Evolutionary conservation across 92 coral and sea anemone genomes (phyloP).

Genomic region (Actinostola sp.): DNA sequence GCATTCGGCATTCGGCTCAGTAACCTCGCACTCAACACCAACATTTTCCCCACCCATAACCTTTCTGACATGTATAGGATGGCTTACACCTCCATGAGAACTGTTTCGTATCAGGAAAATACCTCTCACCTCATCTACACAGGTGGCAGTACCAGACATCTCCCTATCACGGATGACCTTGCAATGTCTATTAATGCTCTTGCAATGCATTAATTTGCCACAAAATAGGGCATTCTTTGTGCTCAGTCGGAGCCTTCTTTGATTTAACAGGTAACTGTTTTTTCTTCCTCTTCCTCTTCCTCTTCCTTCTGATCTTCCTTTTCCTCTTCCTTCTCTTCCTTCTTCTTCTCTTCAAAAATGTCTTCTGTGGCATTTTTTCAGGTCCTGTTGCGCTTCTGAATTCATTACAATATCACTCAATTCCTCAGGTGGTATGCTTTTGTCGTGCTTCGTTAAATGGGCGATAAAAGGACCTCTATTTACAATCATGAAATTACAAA

Average conservation of each 20-base stretch:
- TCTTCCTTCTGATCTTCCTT: neutral
- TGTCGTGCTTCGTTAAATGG: neutral
- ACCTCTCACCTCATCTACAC: slow-evolving; percentile 37
- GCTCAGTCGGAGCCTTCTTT: neutral
- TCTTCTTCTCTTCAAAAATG: neutral
- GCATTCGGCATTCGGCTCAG: too few species aligned
- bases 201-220: slow-evolving; percentile 44
- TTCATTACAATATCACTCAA: too few species aligned
- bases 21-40: too few species aligned
- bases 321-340: neutral
- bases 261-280: too few species aligned
- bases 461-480: slow-evolving; percentile 6
- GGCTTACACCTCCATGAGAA: slow-evolving; percentile 46
- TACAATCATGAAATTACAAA: slow-evolving; percentile 6
- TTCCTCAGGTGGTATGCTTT: neutral
- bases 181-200: slow-evolving; percentile 49
- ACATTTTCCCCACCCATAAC: neutral
- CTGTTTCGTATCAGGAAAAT: slow-evolving; percentile 41
- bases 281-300: neutral
- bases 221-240: slow-evolving; percentile 48
- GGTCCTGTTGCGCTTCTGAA: too few species aligned
- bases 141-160: slow-evolving; percentile 16
- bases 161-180: slow-evolving; percentile 18
- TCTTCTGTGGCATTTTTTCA: neutral
- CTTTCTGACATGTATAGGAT: slow-evolving; percentile 49